A percentile compares a stretch with the other conserved stretches of the same genome.
Conservation (phyloP, 64 coral and sea anemone species). For the Pachyseris speciosa region DNA sequence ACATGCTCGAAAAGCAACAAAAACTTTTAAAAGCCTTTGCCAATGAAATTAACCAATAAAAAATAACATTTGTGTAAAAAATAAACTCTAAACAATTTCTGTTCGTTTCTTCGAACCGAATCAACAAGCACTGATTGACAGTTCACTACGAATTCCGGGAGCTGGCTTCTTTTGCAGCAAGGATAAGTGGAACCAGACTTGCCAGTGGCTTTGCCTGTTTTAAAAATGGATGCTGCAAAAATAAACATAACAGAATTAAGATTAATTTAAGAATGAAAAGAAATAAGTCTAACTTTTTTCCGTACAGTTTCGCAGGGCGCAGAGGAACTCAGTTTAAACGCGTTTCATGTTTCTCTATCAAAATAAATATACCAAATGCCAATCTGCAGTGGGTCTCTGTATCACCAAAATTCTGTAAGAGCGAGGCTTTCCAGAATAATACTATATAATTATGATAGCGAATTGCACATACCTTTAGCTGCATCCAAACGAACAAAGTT, state of each 20-base stretch:
- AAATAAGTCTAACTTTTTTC: no score
- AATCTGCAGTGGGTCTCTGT: no score
- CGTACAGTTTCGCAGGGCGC: no score
- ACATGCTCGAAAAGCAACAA: conserved; percentile 31
- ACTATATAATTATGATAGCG: no score
- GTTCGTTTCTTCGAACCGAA: neutral
- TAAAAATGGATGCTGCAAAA: conserved; percentile 96
- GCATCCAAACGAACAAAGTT: no score
- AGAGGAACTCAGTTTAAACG: no score
- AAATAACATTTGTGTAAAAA: conserved; percentile 58
- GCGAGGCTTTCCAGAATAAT: no score
- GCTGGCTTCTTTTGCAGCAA: conserved; percentile 96
- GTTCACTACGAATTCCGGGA: conserved; percentile 62
- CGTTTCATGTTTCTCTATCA: no score
- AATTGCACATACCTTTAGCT: no score
- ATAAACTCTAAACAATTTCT: conserved; percentile 58
- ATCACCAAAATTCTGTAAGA: no score
- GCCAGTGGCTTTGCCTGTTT: conserved; percentile 98
- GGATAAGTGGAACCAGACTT: conserved; percentile 96
- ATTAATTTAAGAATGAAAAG: neutral
- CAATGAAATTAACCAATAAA: conserved; percentile 52
- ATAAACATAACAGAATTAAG: neutral
- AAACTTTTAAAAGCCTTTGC: conserved; percentile 14
- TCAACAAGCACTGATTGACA: neutral
- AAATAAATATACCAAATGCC: no score